A percentile compares a stretch with the other conserved stretches of the same genome.
Evolutionary conservation across 1,140 invertebrate genomes (phyloP).

Genomic region (Maniola jurtina): DNA sequence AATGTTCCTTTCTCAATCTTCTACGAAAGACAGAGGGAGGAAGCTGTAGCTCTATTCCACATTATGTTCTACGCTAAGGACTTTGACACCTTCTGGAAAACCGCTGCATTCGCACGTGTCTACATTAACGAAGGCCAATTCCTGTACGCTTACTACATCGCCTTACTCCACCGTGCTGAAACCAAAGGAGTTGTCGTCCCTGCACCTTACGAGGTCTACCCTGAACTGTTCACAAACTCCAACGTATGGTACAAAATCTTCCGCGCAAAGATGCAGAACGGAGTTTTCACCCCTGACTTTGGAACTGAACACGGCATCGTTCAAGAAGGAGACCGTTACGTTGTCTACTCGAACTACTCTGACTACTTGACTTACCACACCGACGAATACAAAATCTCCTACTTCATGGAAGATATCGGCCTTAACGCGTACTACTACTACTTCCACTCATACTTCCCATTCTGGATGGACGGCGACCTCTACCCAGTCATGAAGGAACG

Average conservation of each 20-base stretch:
- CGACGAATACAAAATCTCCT: slow-evolving; percentile 82
- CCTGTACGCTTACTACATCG: slow-evolving; percentile 79
- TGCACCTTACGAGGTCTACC: slow-evolving; percentile 82
- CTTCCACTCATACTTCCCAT: slow-evolving; percentile 83
- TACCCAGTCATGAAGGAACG: slow-evolving; percentile 71
- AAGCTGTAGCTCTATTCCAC: slow-evolving; percentile 76
- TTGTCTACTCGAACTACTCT: slow-evolving; percentile 76
- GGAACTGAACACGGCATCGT: slow-evolving; percentile 67
- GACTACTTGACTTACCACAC: slow-evolving; percentile 74
- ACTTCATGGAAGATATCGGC: slow-evolving; percentile 86
- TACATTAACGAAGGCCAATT: slow-evolving; percentile 82
- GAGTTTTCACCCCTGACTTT: slow-evolving; percentile 39
- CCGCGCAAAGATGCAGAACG: slow-evolving; percentile 80
- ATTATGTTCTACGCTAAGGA: slow-evolving; percentile 82
- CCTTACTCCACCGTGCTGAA: slow-evolving; percentile 80
- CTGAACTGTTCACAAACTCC: slow-evolving; percentile 80
- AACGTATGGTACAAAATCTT: slow-evolving; percentile 80
- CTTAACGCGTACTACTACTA: slow-evolving; percentile 86
- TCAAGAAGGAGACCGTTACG: slow-evolving; percentile 65
- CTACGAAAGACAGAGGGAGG: slow-evolving; percentile 76
- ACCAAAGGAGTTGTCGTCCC: slow-evolving; percentile 80
- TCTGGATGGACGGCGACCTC: slow-evolving; percentile 80
- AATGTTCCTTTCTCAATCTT: slow-evolving; percentile 79
- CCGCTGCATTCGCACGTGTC: slow-evolving; percentile 80
- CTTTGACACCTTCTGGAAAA: slow-evolving; percentile 82